These are phyloP conservation scores for Orthosia gothica DNA, from an alignment of 2,888 invertebrate genomes.

Conservation along the genomic window DNA sequence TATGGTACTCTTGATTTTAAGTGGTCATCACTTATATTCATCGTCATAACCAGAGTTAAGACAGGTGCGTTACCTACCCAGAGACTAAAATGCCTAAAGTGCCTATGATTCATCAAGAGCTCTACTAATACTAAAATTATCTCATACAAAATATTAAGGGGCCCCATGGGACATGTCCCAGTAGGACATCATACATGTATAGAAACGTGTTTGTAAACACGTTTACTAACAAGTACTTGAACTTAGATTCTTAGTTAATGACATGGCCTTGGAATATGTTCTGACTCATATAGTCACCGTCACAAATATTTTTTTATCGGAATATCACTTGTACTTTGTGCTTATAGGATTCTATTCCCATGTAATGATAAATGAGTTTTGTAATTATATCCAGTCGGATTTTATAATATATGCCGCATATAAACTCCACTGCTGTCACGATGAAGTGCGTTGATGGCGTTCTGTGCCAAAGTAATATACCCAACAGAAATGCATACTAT, in stretches of 20 bases:
- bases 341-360: background rate
- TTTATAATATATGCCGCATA: background rate
- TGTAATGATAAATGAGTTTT: background rate
- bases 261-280: conserved; percentile 20
- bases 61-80: background rate
- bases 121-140: background rate
- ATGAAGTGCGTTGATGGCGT: no score
- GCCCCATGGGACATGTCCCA: no score
- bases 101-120: background rate
- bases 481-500: no score
- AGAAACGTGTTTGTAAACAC: background rate
- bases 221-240: conserved; percentile 27
- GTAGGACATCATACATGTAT: background rate
- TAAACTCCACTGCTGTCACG: background rate
- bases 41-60: background rate
- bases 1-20: background rate
- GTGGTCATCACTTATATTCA: background rate
- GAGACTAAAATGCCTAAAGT: background rate
- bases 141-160: background rate
- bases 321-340: conserved; percentile 14
- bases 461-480: no score
- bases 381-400: background rate
- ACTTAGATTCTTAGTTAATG: conserved; percentile 5
- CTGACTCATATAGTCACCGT: conserved; percentile 25
- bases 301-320: conserved; percentile 24